Evolutionary conservation across 2,113 vertebrate species (phyloP), one percentile per base, ranked within the genome.

Genomic region (Myiozetetes cayanensis): DNA sequence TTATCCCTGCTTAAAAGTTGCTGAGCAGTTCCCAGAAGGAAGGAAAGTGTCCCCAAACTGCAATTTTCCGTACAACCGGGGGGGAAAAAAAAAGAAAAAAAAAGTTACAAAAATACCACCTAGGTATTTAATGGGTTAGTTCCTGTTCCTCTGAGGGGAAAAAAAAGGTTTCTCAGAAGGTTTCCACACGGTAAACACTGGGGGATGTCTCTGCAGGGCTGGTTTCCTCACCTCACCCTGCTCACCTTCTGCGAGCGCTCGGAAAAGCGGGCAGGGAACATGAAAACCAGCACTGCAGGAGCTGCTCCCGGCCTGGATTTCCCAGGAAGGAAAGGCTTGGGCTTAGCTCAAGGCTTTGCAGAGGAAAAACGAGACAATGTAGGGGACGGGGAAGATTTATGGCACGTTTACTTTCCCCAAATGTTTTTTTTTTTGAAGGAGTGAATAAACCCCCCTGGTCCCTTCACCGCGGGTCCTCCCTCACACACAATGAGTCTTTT

Each of bases 231-330:
- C 73, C 55, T 33, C 2, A 1, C 18, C 49, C 84, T 3, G 50
- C 2, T 49, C 58, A 1, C 13, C n/a, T 12, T 0, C 74, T 4
- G 58, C 0, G 4, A 6, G 4, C 53, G 53, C 85, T 31, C 35
- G 3, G 12, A 6, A 2, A 9, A 33, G 30, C 0, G 8, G 13
- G 35, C 4, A 53, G 12, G 0, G 20, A 19, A 7, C 0, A 12
- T 11, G 4, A 25, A 67, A 67, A 6, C 3, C 52, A 21, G 39
- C 1, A 0, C 35, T 12, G 1, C 4, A 0, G 0, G 19, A 44
- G 52, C 30, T 16, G 2, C 19, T 23, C 65, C 10, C 58, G 47
- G 85, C 83, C 84, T 13, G 62, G 30, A 2, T 25, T 71, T 25
- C 53, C 56, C 24, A 9, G 8, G n/a, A 43, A 81, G 66, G 27